A percentile compares a stretch with the other conserved stretches of the same genome.
Evolutionary conservation across 37 sponge, comb jelly and placozoan species (phyloP).

Genomic region (Aplysina aerophoba): DNA sequence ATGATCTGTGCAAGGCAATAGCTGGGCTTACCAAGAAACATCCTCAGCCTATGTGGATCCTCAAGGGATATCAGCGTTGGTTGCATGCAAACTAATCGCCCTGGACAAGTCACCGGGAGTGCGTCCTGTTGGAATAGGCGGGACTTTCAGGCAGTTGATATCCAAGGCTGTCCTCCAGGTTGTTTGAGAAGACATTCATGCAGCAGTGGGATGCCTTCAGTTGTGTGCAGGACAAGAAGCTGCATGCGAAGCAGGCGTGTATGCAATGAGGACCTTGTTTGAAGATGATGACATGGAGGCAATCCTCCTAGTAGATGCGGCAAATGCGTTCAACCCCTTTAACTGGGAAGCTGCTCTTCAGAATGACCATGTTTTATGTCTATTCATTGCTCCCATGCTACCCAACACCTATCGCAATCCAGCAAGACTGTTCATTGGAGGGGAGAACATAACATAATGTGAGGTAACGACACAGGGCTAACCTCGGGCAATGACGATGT

Average conservation of each 20-base stretch:
- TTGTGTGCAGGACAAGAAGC: constrained; percentile 24
- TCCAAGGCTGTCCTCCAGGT: not conserved
- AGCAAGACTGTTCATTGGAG: not conserved
- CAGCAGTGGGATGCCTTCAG: constrained; percentile 34
- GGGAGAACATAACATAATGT: constrained; percentile 13
- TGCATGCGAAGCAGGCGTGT: constrained; percentile 35
- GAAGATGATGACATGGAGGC: constrained; percentile 3
- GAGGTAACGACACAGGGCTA: constrained; percentile 31
- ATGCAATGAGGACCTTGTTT: constrained; percentile 6
- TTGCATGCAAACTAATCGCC: constrained; percentile 27
- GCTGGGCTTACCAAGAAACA: not conserved
- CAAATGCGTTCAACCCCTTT: constrained; percentile 29
- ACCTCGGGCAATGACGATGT: constrained; percentile 31
- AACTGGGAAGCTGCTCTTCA: constrained; percentile 34
- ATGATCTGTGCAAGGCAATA: constrained; percentile 9
- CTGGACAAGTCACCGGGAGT: constrained; percentile 39
- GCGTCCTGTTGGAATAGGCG: constrained; percentile 21
- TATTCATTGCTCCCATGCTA: constrained; percentile 7
- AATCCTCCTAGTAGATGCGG: constrained; percentile 40
- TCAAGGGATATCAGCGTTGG: not conserved
- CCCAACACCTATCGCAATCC: constrained; percentile 30
- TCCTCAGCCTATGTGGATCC: constrained; percentile 27
- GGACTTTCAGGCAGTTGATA: not conserved
- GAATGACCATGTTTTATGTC: constrained; percentile 41
- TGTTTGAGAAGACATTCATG: constrained; percentile 11